phyloP scores from a whole-genome alignment of 92 coral and sea anemone species.

The Phenganax marumi region DNA sequence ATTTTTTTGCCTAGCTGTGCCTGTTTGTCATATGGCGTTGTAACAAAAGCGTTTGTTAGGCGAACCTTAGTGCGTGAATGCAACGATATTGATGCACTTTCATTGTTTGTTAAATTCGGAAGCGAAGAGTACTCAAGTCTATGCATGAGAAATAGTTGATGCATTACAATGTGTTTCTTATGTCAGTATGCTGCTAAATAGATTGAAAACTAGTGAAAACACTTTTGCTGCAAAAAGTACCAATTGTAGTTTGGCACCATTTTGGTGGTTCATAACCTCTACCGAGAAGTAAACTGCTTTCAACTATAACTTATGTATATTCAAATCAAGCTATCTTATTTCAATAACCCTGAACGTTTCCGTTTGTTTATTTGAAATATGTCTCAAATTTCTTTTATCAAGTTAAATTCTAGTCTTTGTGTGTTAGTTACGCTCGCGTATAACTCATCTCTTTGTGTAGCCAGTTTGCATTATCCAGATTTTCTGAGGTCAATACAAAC shows the following conservation, averaged over 20 bases:
- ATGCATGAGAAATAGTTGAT: background rate
- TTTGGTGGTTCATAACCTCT: no score
- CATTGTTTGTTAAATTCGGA: background rate
- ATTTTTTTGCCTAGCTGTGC: background rate
- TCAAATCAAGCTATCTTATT: no score
- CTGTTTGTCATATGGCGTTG: background rate
- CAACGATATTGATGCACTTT: constrained; percentile 3
- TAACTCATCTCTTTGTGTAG: no score
- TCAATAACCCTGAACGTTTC: no score
- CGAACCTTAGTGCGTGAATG: no score
- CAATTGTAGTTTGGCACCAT: background rate
- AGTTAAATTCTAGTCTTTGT: no score
- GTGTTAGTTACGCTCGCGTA: no score
- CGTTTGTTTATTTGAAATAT: no score
- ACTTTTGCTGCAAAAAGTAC: background rate
- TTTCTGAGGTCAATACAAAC: background rate
- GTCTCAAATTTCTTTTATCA: no score
- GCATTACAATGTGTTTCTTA: constrained; percentile 12
- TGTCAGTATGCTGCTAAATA: background rate
- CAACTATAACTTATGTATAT: no score
- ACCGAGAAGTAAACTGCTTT: no score
- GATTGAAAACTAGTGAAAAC: background rate
- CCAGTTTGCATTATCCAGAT: no score
- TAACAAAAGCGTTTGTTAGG: background rate
- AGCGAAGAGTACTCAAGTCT: background rate